phyloP scores from a whole-genome alignment of 2,888 invertebrate genomes.

The Acanthosepion pharaonis region DNA sequence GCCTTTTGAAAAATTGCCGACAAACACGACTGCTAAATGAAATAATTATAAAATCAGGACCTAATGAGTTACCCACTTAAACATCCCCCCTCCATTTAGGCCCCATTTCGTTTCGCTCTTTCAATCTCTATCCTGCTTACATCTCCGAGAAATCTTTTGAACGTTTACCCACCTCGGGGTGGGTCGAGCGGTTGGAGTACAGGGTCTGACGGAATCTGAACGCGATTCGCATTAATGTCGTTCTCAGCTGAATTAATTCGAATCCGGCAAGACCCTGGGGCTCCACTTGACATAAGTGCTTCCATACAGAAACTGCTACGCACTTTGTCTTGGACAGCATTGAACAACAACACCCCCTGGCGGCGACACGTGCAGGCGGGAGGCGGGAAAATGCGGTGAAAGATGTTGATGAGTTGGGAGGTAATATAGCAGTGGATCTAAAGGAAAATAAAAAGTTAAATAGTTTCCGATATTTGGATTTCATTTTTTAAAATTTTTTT shows the following conservation, averaged over 20 bases:
- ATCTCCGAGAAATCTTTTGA: slow-evolving; percentile 9
- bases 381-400: neutral
- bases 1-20: too few species aligned
- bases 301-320: neutral
- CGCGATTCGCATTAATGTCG: neutral
- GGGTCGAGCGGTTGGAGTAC: neutral
- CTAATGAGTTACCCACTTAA: neutral
- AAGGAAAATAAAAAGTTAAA: too few species aligned
- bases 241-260: neutral
- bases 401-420: neutral
- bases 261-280: neutral
- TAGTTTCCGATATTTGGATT: too few species aligned
- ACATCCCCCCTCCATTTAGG: neutral
- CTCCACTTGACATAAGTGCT: slow-evolving; percentile 21
- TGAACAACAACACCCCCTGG: neutral
- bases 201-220: neutral
- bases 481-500: too few species aligned
- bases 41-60: neutral
- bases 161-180: neutral
- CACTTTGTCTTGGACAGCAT: neutral
- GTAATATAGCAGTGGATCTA: too few species aligned
- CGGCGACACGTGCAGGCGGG: neutral
- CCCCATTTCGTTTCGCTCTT: neutral
- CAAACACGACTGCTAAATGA: neutral
- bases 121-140: neutral